Percentiles rank a stretch among this genome's conserved stretches.
phyloP scores from a whole-genome alignment of 1,140 invertebrate species.

The Zaprionus gabonicus region DNA sequence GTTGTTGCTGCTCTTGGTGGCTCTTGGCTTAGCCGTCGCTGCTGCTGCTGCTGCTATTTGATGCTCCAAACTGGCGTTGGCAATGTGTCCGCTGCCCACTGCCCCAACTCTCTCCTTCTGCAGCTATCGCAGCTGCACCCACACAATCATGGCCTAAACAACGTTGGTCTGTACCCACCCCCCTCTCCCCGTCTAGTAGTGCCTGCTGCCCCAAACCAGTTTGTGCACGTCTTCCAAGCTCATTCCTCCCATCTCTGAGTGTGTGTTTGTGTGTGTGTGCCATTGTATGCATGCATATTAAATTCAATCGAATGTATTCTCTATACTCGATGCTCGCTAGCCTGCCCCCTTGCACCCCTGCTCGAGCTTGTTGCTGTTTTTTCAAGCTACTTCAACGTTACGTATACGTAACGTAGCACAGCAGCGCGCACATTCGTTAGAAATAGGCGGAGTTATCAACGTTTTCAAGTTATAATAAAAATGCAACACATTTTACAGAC shows the following conservation, averaged over 20 bases:
- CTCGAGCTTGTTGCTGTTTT: background rate
- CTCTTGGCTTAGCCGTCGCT: conserved; percentile 67
- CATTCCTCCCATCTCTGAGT: conserved; percentile 15
- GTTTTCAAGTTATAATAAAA: conserved; percentile 84
- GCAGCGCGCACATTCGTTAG: conserved; percentile 66
- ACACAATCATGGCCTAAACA: conserved; percentile 68
- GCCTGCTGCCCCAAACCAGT: conserved; percentile 23
- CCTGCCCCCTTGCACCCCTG: conserved; percentile 24
- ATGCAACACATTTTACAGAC: conserved; percentile 83
- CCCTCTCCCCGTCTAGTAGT: background rate
- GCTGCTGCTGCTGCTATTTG: conserved; percentile 42
- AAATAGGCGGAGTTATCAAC: conserved; percentile 84
- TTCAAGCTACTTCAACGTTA: conserved; percentile 49
- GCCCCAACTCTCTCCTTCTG: background rate
- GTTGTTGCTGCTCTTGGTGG: conserved; percentile 38
- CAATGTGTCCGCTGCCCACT: conserved; percentile 14
- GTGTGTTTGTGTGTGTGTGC: conserved; percentile 44
- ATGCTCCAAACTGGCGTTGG: conserved; percentile 37
- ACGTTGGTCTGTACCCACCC: conserved; percentile 24
- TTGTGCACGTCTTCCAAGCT: conserved; percentile 29
- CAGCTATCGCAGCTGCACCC: conserved; percentile 45
- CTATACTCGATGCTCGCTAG: conserved; percentile 60
- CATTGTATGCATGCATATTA: conserved; percentile 84
- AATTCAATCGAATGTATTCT: conserved; percentile 84
- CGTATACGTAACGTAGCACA: conserved; percentile 60